These are phyloP conservation scores for Crenuchus spilurus DNA, from an alignment of 2,797 vertebrate species.

Conservation along the genomic window DNA sequence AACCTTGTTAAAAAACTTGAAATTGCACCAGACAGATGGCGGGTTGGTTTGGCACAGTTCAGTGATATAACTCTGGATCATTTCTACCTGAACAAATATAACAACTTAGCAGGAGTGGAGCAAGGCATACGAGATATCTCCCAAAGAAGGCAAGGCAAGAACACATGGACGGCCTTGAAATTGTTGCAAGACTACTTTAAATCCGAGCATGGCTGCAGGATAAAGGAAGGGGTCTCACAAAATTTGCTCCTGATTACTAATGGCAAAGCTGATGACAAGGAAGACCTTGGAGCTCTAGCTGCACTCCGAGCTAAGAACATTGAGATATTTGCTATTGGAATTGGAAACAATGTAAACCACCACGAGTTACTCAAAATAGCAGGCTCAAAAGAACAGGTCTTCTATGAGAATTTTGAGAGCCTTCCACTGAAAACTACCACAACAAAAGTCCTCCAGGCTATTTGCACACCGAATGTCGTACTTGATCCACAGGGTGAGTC, in stretches of 20 bases:
- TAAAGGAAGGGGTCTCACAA: slow-evolving; percentile 66
- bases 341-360: slow-evolving; percentile 67
- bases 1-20: slow-evolving; percentile 71
- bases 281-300: slow-evolving; percentile 63
- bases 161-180: slow-evolving; percentile 73
- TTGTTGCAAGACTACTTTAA: slow-evolving; percentile 75
- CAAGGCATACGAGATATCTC: slow-evolving; percentile 60
- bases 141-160: slow-evolving; percentile 65
- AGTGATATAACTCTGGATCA: slow-evolving; percentile 65
- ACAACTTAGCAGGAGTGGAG: slow-evolving; percentile 50
- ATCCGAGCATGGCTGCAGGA: slow-evolving; percentile 70
- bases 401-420: slow-evolving; percentile 68
- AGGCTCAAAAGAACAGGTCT: slow-evolving; percentile 63
- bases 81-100: slow-evolving; percentile 75
- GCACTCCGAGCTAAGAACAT: slow-evolving; percentile 68
- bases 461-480: slow-evolving; percentile 54
- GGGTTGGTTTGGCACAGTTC: slow-evolving; percentile 82
- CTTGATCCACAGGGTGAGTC: not conserved
- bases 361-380: slow-evolving; percentile 79
- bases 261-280: slow-evolving; percentile 72
- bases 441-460: slow-evolving; percentile 61
- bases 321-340: slow-evolving; percentile 77
- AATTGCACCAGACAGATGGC: slow-evolving; percentile 69
- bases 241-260: slow-evolving; percentile 85
- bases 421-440: slow-evolving; percentile 69